Conservation (phyloP, 2,113 vertebrate species). For the Pteruthius melanotis region DNA sequence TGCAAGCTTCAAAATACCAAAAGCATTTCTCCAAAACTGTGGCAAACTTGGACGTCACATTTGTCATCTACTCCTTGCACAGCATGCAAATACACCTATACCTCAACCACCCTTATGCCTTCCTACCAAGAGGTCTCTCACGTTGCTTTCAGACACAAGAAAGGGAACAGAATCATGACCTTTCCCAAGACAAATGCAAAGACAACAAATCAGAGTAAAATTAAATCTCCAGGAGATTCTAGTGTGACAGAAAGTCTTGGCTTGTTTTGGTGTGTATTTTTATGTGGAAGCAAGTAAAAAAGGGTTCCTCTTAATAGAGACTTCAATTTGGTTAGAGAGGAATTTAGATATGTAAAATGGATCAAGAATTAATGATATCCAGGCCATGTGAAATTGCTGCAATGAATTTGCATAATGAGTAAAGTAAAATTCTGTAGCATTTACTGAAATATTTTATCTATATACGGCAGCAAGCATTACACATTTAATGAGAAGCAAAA, state of each 20-base stretch:
- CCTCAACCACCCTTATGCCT: not conserved
- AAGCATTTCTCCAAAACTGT: not conserved
- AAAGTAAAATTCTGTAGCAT: not conserved
- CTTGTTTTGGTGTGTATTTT: not conserved
- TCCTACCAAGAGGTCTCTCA: not conserved
- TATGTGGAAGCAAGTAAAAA: not conserved
- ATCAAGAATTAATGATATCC: not conserved
- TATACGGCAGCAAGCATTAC: not conserved
- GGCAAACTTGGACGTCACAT: not conserved
- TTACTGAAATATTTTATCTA: not conserved
- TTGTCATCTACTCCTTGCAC: not conserved
- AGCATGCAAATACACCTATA: not conserved
- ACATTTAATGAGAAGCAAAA: not conserved
- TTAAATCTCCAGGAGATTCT: not conserved
- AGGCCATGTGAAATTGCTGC: not conserved
- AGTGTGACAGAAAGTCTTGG: not conserved
- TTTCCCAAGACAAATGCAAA: not conserved
- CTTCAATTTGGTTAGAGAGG: not conserved
- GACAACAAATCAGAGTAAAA: not conserved
- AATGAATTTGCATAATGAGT: not conserved
- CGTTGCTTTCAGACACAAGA: not conserved
- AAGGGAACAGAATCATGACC: not conserved
- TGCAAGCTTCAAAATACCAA: not conserved
- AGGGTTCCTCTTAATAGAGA: not conserved
- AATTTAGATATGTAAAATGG: not conserved